A percentile compares a stretch with the other conserved stretches of the same genome.
phyloP scores from a whole-genome alignment of 1,140 invertebrate species.

The Zophobas morio region DNA sequence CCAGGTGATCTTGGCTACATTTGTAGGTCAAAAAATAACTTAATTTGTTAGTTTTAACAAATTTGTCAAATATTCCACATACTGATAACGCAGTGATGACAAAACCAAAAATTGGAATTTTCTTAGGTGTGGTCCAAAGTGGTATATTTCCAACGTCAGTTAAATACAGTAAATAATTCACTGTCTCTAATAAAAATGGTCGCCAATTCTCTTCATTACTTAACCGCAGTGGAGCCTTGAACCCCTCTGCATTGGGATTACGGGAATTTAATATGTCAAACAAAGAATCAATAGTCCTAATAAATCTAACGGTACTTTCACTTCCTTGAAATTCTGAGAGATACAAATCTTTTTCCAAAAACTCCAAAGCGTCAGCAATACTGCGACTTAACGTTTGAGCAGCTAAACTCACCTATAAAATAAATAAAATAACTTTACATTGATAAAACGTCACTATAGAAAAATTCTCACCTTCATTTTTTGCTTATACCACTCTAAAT shows the following conservation, averaged over 20 bases:
- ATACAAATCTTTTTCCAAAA: slow-evolving; percentile 26
- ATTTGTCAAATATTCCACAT: slow-evolving; percentile 38
- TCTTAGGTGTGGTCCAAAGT: slow-evolving; percentile 4
- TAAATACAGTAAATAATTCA: slow-evolving; percentile 4
- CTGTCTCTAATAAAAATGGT: slow-evolving; percentile 33
- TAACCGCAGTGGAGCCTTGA: slow-evolving; percentile 54
- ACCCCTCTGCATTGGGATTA: slow-evolving; percentile 48
- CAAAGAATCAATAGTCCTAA: slow-evolving; percentile 28
- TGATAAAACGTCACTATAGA: background rate
- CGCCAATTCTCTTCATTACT: slow-evolving; percentile 46
- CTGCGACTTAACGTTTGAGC: slow-evolving; percentile 48
- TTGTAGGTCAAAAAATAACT: slow-evolving; percentile 50
- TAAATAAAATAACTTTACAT: background rate
- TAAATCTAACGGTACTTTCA: slow-evolving; percentile 38
- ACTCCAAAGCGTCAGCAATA: slow-evolving; percentile 50
- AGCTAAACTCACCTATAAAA: slow-evolving; percentile 47
- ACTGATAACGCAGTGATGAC: slow-evolving; percentile 20
- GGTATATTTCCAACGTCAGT: slow-evolving; percentile 6
- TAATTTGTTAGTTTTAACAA: slow-evolving; percentile 44
- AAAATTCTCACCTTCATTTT: slow-evolving; percentile 13
- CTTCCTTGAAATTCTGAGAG: slow-evolving; percentile 16
- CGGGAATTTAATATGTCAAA: slow-evolving; percentile 48
- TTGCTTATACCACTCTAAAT: slow-evolving; percentile 20
- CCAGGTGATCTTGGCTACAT: slow-evolving; percentile 51
- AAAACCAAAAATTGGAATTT: slow-evolving; percentile 42